Evolutionary conservation across 2,113 vertebrate genomes (phyloP), one percentile per base, ranked within the genome.

Genomic region (Poeciliopsis turrubarensis): DNA sequence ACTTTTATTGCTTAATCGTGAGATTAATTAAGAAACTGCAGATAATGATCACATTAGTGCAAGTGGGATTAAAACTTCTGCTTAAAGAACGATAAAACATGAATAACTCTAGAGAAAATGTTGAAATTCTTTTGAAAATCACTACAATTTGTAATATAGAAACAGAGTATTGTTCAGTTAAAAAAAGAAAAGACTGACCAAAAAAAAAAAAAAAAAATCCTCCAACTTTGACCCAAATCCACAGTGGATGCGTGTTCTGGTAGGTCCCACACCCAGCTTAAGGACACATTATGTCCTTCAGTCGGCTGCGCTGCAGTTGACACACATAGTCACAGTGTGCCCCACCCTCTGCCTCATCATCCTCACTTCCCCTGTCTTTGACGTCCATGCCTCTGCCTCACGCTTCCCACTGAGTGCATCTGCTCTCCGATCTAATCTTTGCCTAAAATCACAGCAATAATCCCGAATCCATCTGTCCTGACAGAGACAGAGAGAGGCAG

Each of bases 361-460:
- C 74, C 73, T 68, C 79, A 65, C 78, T 80, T 72, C 67, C 63
- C 37, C 61, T 74, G 66, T 79, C 39, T 72, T 76, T 90, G 87
- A 87, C 74, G 75, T 77, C 60, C 81, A 79, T 77, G 75, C 86
- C 81, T 85, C 86, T 79, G 84, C 79, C 89, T 83, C 82, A 83
- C 86, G 91, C 87, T 88, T 67, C 93, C 93, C 90, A 93, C 93
- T 84, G 93, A 90, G 94, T 94, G 92, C 94, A 95, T 94, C 94
- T 95, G 94, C 82, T 93, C 81, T 81, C 57, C 81, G 69, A 85
- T 90, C 91, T 95, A 94, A 94, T 95, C 94, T 94, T 94, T 94
- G 93, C 88, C 91, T 93, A 91, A 95, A 94, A 93, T 95, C 93
- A 92, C 92, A 72, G 84, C 89, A 89, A 93, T 94, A 94, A 95